Evolutionary conservation across 1,140 invertebrate genomes (phyloP), one percentile per base, ranked within the genome.

Genomic region (Nebria ingens): DNA sequence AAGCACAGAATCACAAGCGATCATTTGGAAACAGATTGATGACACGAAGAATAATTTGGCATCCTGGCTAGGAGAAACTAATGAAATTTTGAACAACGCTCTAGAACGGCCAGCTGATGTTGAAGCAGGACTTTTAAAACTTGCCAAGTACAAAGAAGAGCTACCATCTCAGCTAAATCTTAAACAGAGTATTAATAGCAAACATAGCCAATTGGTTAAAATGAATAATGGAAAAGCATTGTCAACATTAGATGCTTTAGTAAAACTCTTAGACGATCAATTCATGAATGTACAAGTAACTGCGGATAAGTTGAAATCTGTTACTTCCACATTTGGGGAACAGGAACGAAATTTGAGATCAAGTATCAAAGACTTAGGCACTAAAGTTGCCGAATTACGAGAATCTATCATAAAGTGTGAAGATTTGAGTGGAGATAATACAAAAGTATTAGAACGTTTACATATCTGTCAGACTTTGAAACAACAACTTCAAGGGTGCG

Each of bases 11-110:
- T 87, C 90, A 0, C 90, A 95, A 68, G 73, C 87, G 0, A 84
- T 91, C 2, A 86, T 95, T 50, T 95, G 92, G 91, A 89, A 91
- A 61, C 90, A 95, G 69, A 87, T 96, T 3, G 85, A 92, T 54
- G 86, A 90, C 58, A 81, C 84, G 0, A 91, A 89, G 65, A 84
- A 86, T 59, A 87, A 92, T 65, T 73, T 96, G 13, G 70, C 86
- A 0, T 80, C 80, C 22, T 97, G 94, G 94, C 65, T 94, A 2
- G 83, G 79, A 56, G 84, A 89, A 61, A 92, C 88, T 6, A 85
- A 86, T 58, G 80, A 84, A 61, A 79, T 79, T 21, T 71, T 96
- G 2, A 81, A 81, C 21, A 81, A 85, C 64, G 84, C 86, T 55
- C 79, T 84, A 21, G 81, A 85, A 63, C 83, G 86, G 65, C 80